Base-by-base conservation (phyloP, 2,797 vertebrate species). In the Ceryle rudis region DNA sequence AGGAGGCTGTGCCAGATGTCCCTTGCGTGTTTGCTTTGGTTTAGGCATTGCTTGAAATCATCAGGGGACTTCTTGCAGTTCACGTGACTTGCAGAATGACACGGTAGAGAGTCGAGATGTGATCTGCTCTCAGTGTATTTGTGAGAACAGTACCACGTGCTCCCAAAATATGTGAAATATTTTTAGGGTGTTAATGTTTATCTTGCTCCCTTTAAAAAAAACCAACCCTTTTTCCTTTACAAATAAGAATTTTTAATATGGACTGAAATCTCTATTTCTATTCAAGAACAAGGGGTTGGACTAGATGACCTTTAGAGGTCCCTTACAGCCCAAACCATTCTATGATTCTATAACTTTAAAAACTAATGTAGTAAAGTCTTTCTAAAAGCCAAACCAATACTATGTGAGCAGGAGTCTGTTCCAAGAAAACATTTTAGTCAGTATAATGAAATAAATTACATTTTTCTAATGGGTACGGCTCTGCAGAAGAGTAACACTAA, bases 261-360 rank as follows among this genome's bases (percentile, higher is more conserved):
- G 80, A 26, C 69, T 78, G 21, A 66, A 44, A 79, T 35, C 0
- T 29, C 0, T n/a, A 20, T n/a, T 81, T 39, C 10, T 67, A 1
- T 26, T 74, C 29, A 61, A 41, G 42, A 57, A 29, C 39, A 10
- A 14, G 49, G 49, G 49, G 49, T 51, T 26, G 28, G 51, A 52
- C 28, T 4, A 17, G 51, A 29, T 52, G 28, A 52, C 28, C 51
- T 29, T 29, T 29, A 29, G 28, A 29, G 28, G 51, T 52, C 28
- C 28, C 51, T 18, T 52, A 28, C 28, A 29, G 21, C 51, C 51
- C 28, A 29, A 28, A 52, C 15, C 51, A 29, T 28, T 52, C 51
- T 17, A 10, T 28, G 51, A 17, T 29, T 52, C 51, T 52, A 29
- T 29, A 52, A 29, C 46, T 42, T 42, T 82, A 14, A 75, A 62